Evolutionary conservation across 2,113 vertebrate genomes (phyloP).

Genomic region (Trochalopteron elliotii): DNA sequence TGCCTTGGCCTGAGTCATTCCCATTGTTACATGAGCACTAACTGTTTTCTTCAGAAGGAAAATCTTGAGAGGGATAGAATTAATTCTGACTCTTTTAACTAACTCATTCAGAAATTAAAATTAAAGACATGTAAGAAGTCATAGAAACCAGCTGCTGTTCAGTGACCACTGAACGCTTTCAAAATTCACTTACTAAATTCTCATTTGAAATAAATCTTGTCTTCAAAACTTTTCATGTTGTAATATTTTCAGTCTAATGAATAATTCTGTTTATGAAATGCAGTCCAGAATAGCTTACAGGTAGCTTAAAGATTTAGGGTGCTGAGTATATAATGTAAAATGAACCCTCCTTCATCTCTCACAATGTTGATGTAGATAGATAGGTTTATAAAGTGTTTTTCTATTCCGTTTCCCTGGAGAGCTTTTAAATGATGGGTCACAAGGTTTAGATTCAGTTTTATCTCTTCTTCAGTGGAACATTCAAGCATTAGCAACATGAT

Average conservation of each 20-base stretch:
- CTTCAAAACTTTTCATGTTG: not conserved
- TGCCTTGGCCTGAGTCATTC: not conserved
- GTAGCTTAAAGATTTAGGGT: not conserved
- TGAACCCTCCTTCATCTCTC: not conserved
- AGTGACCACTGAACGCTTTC: not conserved
- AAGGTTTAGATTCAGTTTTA: not conserved
- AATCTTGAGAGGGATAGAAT: not conserved
- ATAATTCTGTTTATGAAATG: constrained; percentile 10
- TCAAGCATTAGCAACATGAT: not conserved
- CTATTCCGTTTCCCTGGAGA: not conserved
- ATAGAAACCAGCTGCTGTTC: not conserved
- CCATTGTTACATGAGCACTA: not conserved
- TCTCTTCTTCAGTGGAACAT: not conserved
- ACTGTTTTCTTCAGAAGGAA: not conserved
- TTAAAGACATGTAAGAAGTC: not conserved
- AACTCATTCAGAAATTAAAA: not conserved
- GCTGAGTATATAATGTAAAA: not conserved
- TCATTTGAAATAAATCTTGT: constrained; percentile 10
- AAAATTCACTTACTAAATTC: constrained; percentile 6
- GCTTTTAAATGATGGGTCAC: not conserved
- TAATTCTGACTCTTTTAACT: not conserved
- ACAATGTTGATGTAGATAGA: not conserved
- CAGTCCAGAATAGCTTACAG: not conserved
- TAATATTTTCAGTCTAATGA: not conserved
- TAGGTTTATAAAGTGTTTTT: not conserved